A percentile compares a stretch with the other conserved stretches of the same genome.
Evolutionary conservation across 2,888 invertebrate genomes (phyloP).

Genomic region (Nesidiocoris tenuis): DNA sequence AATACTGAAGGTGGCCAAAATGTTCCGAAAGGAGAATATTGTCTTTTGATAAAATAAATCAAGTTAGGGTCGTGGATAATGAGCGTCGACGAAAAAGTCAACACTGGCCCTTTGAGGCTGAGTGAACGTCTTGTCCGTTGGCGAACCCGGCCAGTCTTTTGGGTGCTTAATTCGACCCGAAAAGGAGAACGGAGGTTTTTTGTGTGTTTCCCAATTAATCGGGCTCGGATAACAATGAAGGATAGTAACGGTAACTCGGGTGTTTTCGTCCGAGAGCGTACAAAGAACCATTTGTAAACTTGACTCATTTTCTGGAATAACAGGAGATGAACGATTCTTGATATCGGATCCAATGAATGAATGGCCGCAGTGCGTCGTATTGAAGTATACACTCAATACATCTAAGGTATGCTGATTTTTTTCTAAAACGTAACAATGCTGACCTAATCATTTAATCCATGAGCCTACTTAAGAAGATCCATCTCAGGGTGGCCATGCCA

Average conservation of each 20-base stretch:
- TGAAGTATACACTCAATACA: too few relatives aligned
- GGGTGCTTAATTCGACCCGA: slow-evolving; percentile 8
- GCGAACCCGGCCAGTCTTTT: background rate
- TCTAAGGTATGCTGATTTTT: too few relatives aligned
- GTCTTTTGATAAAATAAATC: slow-evolving; percentile 39
- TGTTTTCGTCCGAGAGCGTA: background rate
- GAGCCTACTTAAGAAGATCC: too few relatives aligned
- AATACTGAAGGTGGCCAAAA: slow-evolving; percentile 18
- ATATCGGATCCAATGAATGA: too few relatives aligned
- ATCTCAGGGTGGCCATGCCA: too few relatives aligned
- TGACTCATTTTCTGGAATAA: too few relatives aligned
- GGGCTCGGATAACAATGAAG: slow-evolving; percentile 30
- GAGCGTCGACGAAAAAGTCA: slow-evolving; percentile 24
- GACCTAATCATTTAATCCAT: too few relatives aligned
- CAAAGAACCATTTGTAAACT: too few relatives aligned
- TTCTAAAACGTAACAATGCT: too few relatives aligned
- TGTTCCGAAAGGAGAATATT: slow-evolving; percentile 23
- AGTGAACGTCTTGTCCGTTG: background rate
- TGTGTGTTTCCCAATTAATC: slow-evolving; percentile 27
- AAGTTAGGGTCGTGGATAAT: slow-evolving; percentile 31
- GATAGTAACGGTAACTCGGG: slow-evolving; percentile 3
- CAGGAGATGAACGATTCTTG: too few relatives aligned
- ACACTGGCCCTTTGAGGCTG: slow-evolving; percentile 8
- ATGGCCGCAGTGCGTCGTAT: too few relatives aligned
- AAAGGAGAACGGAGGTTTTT: slow-evolving; percentile 5